Percentiles rank a stretch among this genome's conserved stretches.
Conservation (phyloP, 2,888 invertebrate genomes). For the Drosophila mettleri region DNA sequence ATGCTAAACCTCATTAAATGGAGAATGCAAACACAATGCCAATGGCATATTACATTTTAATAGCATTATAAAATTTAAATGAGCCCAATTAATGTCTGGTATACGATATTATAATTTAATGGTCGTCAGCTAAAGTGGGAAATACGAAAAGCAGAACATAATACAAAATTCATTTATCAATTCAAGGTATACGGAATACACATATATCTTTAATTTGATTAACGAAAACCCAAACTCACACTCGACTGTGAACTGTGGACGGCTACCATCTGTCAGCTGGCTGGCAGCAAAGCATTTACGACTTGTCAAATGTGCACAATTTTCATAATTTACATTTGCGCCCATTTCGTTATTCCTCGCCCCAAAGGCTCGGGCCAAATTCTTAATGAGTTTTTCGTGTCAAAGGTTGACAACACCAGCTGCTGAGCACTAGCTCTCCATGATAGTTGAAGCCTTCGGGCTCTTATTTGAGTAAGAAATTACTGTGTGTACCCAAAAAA, state of each 20-base stretch:
- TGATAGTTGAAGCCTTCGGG: conserved; percentile 11
- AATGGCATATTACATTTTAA: conserved; percentile 28
- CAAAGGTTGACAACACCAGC: conserved; percentile 56
- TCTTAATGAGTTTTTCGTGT: conserved; percentile 69
- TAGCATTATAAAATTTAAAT: conserved; percentile 36
- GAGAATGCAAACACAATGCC: conserved; percentile 1
- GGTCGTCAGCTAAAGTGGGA: conserved; percentile 9
- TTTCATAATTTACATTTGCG: conserved; percentile 59
- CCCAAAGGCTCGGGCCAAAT: conserved; percentile 29
- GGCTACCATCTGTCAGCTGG: conserved; percentile 46
- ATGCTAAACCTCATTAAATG: conserved; percentile 31
- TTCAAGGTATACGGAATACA: conserved; percentile 44
- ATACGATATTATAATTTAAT: conserved; percentile 31
- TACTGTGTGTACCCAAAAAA: background rate
- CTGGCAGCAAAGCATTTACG: conserved; percentile 62
- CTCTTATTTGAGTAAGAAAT: background rate
- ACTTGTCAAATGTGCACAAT: conserved; percentile 65
- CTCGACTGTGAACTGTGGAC: conserved; percentile 17
- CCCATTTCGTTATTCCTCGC: conserved; percentile 19
- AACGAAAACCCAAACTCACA: conserved; percentile 20
- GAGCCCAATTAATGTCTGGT: conserved; percentile 39
- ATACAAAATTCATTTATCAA: conserved; percentile 49
- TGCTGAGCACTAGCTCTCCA: conserved; percentile 32
- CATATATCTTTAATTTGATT: conserved; percentile 66
- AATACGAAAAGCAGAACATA: conserved; percentile 33